Evolutionary conservation across 1,140 invertebrate genomes (phyloP).

Genomic region (Drosophila neocordata): DNA sequence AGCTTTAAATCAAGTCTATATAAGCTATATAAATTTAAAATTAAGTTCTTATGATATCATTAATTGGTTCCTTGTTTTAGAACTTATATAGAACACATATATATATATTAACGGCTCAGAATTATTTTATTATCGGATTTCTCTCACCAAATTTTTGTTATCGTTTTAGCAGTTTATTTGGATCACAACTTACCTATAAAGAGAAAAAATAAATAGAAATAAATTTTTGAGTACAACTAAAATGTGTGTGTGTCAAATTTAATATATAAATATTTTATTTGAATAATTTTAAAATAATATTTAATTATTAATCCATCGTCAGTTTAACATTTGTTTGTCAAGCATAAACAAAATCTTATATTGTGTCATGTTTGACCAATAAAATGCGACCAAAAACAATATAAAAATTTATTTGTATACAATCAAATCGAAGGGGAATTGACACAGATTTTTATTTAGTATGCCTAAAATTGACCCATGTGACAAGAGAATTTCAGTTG

Average conservation of each 20-base stretch:
- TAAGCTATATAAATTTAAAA: too few relatives aligned
- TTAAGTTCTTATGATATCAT: too few relatives aligned
- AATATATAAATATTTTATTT: not conserved
- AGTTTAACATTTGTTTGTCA: not conserved
- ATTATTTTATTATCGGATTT: too few relatives aligned
- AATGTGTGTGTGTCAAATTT: not conserved
- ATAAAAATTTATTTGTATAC: not conserved
- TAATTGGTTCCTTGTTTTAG: too few relatives aligned
- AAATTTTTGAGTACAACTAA: not conserved
- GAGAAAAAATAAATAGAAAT: not conserved
- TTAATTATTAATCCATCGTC: not conserved
- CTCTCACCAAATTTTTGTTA: too few relatives aligned
- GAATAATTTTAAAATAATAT: not conserved
- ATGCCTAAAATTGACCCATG: slow-evolving; percentile 5
- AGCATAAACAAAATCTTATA: not conserved
- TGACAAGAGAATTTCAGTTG: not conserved
- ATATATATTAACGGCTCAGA: too few relatives aligned
- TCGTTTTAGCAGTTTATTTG: too few relatives aligned
- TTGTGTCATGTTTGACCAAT: slow-evolving; percentile 1
- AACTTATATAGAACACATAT: too few relatives aligned
- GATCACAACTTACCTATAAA: not conserved
- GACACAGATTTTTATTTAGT: slow-evolving; percentile 7
- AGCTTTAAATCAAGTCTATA: too few relatives aligned
- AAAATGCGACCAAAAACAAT: not conserved
- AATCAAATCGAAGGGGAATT: not conserved